Conservation (phyloP, 2,113 vertebrate species). For the Podarcis cretensis region DNA sequence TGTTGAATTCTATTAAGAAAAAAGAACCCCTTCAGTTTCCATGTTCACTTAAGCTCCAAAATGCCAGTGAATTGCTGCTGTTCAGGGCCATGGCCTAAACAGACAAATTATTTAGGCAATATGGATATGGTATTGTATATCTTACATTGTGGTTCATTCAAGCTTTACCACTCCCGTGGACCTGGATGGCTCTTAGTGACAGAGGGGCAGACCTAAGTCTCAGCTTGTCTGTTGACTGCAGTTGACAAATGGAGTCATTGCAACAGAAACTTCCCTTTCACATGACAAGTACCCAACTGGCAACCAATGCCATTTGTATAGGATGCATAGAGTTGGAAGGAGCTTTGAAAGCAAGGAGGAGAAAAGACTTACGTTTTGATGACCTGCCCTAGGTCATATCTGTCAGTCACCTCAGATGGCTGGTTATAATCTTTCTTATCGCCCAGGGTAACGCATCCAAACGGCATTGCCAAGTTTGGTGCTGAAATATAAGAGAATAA, state of each 20-base stretch:
- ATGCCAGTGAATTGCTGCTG: background rate
- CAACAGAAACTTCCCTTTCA: background rate
- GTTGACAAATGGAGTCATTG: background rate
- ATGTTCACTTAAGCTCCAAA: background rate
- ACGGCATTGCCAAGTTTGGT: conserved; percentile 91
- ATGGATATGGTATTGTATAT: too few relatives aligned
- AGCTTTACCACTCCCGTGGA: background rate
- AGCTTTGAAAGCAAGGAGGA: background rate
- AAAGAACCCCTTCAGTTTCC: background rate
- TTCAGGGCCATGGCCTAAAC: background rate
- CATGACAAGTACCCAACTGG: background rate
- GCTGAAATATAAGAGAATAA: conserved; percentile 71
- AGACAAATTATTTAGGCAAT: background rate
- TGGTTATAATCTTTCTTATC: conserved; percentile 99
- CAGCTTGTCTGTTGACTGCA: background rate
- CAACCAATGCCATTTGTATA: background rate
- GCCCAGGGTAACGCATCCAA: conserved; percentile 96
- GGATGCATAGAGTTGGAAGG: background rate
- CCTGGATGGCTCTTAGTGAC: background rate
- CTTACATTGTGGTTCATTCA: background rate
- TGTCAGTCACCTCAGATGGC: conserved; percentile 95
- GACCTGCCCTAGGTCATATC: conserved; percentile 98
- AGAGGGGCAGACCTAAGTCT: background rate
- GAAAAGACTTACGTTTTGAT: conserved; percentile 93
- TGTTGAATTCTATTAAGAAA: background rate